Evolutionary conservation across 1,140 invertebrate genomes (phyloP), one percentile per base, ranked within the genome.

Genomic region (Hypsibius dujardini): DNA sequence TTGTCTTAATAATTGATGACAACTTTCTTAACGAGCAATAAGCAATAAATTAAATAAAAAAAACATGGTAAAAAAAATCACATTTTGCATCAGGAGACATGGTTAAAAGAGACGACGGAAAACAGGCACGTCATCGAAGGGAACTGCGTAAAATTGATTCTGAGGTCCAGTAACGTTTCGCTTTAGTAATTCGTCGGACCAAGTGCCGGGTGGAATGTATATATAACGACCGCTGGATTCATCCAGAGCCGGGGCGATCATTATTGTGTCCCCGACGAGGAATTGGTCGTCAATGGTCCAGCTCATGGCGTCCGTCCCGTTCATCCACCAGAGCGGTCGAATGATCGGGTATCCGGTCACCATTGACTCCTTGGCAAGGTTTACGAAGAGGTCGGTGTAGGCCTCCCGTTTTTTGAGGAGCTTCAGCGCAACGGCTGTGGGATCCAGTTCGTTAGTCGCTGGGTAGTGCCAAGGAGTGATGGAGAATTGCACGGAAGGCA

Each of bases 311-410:
- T 95, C 91, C 0, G 85, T 82, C 0, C 90, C 88, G 72, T 90
- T 87, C 46, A 91, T 80, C 88, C 94, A 90, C 91, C 92, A 95
- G 15, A 96, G 80, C 0, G 92, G 92, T 1, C 91, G 81, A 47
- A 95, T 87, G 60, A 93, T 83, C 0, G 90, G 89, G n/a, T 87
- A 74, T 0, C 90, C 91, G 2, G 86, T 86, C 70, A 88, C 84
- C 67, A 90, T 79, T 0, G 90, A 86, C 70, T 82, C 79, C 71
- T 83, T 77, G 46, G 76, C 75, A 46, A 76, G 73, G 56, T 74
- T 71, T 15, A 91, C 76, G 46, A 92, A 88, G 47, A 81, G 77
- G 15, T 84, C 81, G 0, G 86, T 80, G 74, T 85, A 86, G 40
- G 84, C 75, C n/a, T 82, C 82, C 76, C 91, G 90, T 1, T 92